Evolutionary conservation across 23 tunicate species (phyloP).

Genomic region (Pegea sp.): DNA sequence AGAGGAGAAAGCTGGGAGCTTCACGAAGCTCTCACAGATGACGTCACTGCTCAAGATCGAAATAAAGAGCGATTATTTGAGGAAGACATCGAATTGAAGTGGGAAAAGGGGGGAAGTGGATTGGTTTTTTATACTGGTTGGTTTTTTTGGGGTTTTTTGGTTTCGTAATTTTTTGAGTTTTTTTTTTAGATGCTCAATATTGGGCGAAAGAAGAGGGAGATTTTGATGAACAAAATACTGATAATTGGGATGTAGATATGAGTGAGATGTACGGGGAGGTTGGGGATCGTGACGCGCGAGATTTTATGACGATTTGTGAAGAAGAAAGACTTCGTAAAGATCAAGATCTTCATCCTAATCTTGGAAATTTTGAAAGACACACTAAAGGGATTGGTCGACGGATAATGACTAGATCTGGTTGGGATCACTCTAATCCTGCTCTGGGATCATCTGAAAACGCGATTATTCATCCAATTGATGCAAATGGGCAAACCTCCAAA

Average conservation of each 20-base stretch:
- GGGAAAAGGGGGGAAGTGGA: conserved; percentile 99
- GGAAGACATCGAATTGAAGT: conserved; percentile 78
- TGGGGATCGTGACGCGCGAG: conserved; percentile 68
- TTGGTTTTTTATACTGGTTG: conserved; percentile 73
- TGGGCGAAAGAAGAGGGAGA: conserved; percentile 65
- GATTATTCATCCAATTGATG: conserved; percentile 35
- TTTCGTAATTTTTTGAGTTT: not conserved
- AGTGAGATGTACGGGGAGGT: conserved; percentile 46
- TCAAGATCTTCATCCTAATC: not conserved
- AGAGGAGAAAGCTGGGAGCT: conserved; percentile 60
- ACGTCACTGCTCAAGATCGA: conserved; percentile 57
- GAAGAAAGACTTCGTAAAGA: not conserved
- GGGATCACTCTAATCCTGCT: conserved; percentile 17
- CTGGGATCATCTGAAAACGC: conserved; percentile 14
- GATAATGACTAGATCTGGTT: conserved; percentile 40
- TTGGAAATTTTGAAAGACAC: conserved; percentile 22
- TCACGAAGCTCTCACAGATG: conserved; percentile 59
- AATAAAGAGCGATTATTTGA: conserved; percentile 72
- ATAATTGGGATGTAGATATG: conserved; percentile 82
- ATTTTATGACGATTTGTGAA: conserved; percentile 5
- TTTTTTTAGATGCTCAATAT: conserved; percentile 67
- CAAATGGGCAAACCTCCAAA: conserved; percentile 28
- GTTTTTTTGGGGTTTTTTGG: conserved; percentile 1
- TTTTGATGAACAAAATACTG: conserved; percentile 58
- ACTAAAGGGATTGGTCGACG: conserved; percentile 46